phyloP scores from a whole-genome alignment of 2,113 vertebrate species.

The Gobius niger region DNA sequence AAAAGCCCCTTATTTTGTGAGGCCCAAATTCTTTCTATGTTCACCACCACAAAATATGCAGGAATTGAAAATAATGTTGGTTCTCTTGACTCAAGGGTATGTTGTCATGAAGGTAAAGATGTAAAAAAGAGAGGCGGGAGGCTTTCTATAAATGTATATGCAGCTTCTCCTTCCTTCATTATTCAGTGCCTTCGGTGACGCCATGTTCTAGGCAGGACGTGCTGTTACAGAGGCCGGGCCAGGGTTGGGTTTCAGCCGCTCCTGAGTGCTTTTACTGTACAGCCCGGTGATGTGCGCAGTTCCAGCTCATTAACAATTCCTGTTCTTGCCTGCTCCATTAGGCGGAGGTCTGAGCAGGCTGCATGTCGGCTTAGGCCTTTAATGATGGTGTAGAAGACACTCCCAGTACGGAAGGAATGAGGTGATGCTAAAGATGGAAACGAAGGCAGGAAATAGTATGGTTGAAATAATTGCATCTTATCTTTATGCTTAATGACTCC shows the following conservation, averaged over 20 bases:
- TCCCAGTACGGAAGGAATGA: not conserved
- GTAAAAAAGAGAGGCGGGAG: constrained; percentile 2
- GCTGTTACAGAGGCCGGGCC: constrained; percentile 51
- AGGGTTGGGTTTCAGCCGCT: constrained; percentile 55
- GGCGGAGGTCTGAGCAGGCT: constrained; percentile 25
- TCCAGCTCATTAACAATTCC: constrained; percentile 58
- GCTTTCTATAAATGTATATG: too few relatives aligned
- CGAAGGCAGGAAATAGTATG: not conserved
- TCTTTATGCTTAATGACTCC: not conserved
- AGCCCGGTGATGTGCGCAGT: constrained; percentile 38
- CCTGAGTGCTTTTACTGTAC: constrained; percentile 56
- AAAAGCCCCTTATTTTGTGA: too few relatives aligned
- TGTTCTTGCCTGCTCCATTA: constrained; percentile 57
- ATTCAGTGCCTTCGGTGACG: constrained; percentile 43
- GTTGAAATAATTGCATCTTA: not conserved
- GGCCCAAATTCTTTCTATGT: too few relatives aligned
- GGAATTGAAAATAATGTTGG: not conserved
- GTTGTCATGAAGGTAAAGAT: constrained; percentile 22
- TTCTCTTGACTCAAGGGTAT: constrained; percentile 11
- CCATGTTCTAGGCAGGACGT: constrained; percentile 42
- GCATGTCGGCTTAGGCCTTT: constrained; percentile 14
- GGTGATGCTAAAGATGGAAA: constrained; percentile 8
- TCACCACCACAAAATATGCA: too few relatives aligned
- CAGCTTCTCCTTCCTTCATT: constrained; percentile 15
- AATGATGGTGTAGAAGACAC: constrained; percentile 14